Base-by-base conservation (phyloP, 2,888 invertebrate species). In the Dexiosoma caninum region DNA sequence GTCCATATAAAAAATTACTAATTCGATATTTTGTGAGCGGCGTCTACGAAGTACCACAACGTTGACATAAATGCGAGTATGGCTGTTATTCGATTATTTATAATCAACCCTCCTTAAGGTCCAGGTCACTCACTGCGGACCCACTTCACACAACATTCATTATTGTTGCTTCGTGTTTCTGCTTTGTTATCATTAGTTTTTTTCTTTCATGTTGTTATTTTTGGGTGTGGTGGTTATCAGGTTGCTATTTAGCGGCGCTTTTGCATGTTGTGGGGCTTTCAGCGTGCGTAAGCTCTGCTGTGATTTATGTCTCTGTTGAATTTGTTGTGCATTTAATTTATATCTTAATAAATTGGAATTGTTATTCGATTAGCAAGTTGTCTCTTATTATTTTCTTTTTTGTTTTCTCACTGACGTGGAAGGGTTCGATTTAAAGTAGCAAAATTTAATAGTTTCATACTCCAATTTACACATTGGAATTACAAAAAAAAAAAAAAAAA, bases 171-270 rank as follows among this genome's bases (percentile, higher is more conserved):
- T 44, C n/a, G 6, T 40, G 21, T 27, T 46, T 21, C 44, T 21
- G 64, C 19, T 74, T 53, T 44, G 55, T 76, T 76, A 62, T 76
- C 69, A 62, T 72, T 37, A 44, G 71, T 59, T 57, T 70, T 75
- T 37, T 42, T 59, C 49, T 70, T 75, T 37, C 35, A 62, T 30
- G 19, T 21, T 72, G n/a, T 72, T 40, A 35, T 51, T 67, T 74
- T 75, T 69, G 42, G 66, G 53, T 19, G 51, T 67, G 30, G 35
- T 64, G 62, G 64, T 77, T 81, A 81, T 81, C 81, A 74, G 44
- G 69, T 70, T 77, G 57, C 69, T 44, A 27, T 14, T 70, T 60
- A 40, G n/a, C 9, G 49, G 42, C n/a, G 32, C 69, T 70, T n/a
- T n/a, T 66, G 51, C 46, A 70, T 64, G 21, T 51, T 55, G 49